Evolutionary conservation across 2,797 vertebrate species (phyloP), one percentile per base, ranked within the genome.

Genomic region (Lates japonicus): DNA sequence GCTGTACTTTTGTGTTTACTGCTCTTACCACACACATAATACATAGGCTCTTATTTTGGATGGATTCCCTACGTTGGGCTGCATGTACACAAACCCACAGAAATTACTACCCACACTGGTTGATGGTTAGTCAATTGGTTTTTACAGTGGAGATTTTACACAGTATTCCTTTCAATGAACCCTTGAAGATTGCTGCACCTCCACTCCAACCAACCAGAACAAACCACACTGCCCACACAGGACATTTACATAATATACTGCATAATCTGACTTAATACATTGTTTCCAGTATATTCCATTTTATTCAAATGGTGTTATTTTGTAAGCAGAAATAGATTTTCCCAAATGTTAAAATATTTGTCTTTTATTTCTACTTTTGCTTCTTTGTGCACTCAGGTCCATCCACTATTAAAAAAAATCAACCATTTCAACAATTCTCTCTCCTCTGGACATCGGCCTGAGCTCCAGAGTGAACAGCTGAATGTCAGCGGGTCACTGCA

Each of bases 401-500:
- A 63, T 71, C 73, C 55, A 22, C 46, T 20, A 2, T 66, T 17
- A 78, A n/a, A n/a, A n/a, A n/a, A n/a, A 82, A 76, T 11, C 10
- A 48, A 11, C 49, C 20, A 58, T 73, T 84, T 68, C 42, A 64
- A 33, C 70, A 25, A 12, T 41, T 44, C 29, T 55, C 9, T 13
- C 64, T 57, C 51, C 67, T 75, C 74, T 17, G 41, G 20, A 57
- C 6, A 0, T 61, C 59, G 37, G 49, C 7, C 39, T 7, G 37
- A 70, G 64, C 68, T 76, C n/a, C 31, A 0, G 49, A 77, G 74
- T 44, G 1, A 48, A 55, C 20, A 69, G 64, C 74, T 87, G 75
- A 78, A 78, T 82, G 81, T 82, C 84, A 79, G 44, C 5, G 25
- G 65, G 70, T 70, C 20, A 17, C 61, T 29, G 69, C 66, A 82